phyloP scores from a whole-genome alignment of 2,888 invertebrate genomes.

The Branchipolynoe longqiensis region DNA sequence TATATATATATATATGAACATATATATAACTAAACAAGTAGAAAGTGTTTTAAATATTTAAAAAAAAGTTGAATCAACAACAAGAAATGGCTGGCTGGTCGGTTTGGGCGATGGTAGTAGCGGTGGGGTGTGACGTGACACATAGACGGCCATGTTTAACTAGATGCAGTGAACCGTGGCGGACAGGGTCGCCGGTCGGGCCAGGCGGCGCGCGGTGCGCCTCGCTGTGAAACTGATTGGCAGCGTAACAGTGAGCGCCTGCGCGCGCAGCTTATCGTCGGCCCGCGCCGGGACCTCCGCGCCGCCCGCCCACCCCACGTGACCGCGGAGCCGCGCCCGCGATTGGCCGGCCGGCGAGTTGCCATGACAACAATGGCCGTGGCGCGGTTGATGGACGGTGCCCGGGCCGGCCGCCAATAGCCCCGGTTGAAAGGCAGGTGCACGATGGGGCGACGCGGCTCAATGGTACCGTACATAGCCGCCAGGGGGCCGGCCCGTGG shows the following conservation, averaged over 20 bases:
- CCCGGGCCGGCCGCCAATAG: slow-evolving; percentile 1
- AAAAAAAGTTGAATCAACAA: too few relatives aligned
- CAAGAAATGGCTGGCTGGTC: too few relatives aligned
- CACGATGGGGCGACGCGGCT: not conserved
- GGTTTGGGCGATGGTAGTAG: too few relatives aligned
- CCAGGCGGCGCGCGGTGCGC: too few relatives aligned
- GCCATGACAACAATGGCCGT: slow-evolving; percentile 41
- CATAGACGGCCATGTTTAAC: too few relatives aligned
- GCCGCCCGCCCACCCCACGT: slow-evolving; percentile 10
- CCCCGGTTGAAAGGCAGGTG: slow-evolving; percentile 46
- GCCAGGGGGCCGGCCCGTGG: not conserved
- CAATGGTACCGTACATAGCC: slow-evolving; percentile 19
- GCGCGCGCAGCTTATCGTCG: slow-evolving; percentile 20
- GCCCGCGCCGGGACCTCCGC: not conserved
- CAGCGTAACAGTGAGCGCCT: slow-evolving; percentile 37
- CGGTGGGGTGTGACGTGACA: too few relatives aligned
- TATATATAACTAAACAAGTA: too few relatives aligned
- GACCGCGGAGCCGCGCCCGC: slow-evolving; percentile 35
- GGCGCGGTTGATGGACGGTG: slow-evolving; percentile 15
- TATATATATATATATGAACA: too few relatives aligned
- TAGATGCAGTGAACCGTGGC: slow-evolving; percentile 16
- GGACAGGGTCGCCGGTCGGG: slow-evolving; percentile 6
- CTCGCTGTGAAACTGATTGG: slow-evolving; percentile 43
- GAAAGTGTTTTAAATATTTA: too few relatives aligned
- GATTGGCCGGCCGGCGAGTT: slow-evolving; percentile 43